Evolutionary conservation across 1,140 invertebrate species (phyloP), one percentile per base, ranked within the genome.

Genomic region (Wasmannia auropunctata): DNA sequence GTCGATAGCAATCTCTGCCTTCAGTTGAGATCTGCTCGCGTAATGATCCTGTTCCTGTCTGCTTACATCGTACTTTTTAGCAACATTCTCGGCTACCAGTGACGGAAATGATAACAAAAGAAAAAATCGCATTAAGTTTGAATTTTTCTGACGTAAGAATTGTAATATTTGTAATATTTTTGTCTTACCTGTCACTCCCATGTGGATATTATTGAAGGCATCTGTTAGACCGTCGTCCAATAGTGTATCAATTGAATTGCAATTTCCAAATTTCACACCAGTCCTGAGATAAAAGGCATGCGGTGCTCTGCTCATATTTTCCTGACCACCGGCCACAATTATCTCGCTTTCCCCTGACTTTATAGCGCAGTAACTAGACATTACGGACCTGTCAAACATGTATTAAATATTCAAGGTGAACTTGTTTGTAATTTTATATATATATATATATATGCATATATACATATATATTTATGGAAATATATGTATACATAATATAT

Each of bases 321-420:
- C 98, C 95, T 98, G 97, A 1, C 98, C 98, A 49, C 98, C 98
- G 91, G 97, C 97, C 58, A 98, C 96, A 5, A 98, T 96, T 72
- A 98, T 95, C 25, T 96, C 94, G 46, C 96, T 95, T 92, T 98
- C 97, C 3, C 97, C 97, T 83, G 94, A 93, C 89, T 96, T 96
- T 81, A 98, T 97, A 11, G 97, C 96, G 92, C 97, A 96, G 89
- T 96, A 97, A 58, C 96, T 98, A 87, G 97, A 93, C 16, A 95
- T 94, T 37, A 98, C 96, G 76, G 97, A 95, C 92, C 97, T 98
- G 22, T 4, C 40, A 34, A 1, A 40, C 28, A 40, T 51, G 1
- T 31, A 14, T 25, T 1, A 46, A 28, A 7, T 6, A 79, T 34
- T 31, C 7, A 7, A 8, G n/a, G 2, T 2, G 3, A 40, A n/a